Conservation (phyloP, 1,140 invertebrate genomes). For the Drosophila fuyamai region DNA sequence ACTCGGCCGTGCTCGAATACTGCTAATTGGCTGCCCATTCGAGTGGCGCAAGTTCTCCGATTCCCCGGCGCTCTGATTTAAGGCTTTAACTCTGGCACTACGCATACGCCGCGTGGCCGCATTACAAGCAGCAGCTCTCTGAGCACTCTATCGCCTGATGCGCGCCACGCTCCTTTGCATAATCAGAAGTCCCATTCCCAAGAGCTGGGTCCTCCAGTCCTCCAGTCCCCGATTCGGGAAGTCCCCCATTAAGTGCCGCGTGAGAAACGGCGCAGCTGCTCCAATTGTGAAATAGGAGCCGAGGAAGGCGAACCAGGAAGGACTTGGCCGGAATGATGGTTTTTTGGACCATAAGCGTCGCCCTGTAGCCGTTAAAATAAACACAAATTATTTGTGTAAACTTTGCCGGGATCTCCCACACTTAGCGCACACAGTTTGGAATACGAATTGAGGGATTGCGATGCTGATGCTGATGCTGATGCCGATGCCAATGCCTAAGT, state of each 20-base stretch:
- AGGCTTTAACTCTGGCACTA: conserved; percentile 62
- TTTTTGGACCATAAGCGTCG: conserved; percentile 26
- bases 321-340: conserved; percentile 22
- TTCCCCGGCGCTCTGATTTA: conserved; percentile 34
- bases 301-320: conserved; percentile 4
- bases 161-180: conserved; percentile 73
- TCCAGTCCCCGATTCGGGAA: conserved; percentile 11
- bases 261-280: conserved; percentile 64
- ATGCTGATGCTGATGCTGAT: conserved; percentile 4
- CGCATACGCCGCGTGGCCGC: conserved; percentile 59
- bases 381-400: conserved; percentile 83
- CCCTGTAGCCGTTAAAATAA: conserved; percentile 75
- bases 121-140: conserved; percentile 41
- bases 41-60: conserved; percentile 12
- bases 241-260: conserved; percentile 66
- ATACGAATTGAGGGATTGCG: conserved; percentile 48
- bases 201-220: conserved; percentile 9
- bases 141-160: conserved; percentile 58
- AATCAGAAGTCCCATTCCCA: conserved; percentile 53
- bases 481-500: conserved; percentile 59
- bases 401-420: conserved; percentile 60
- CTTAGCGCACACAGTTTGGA: conserved; percentile 10
- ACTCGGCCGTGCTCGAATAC: conserved; percentile 32
- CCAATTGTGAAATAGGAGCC: conserved; percentile 27
- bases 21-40: conserved; percentile 65